A percentile compares a stretch with the other conserved stretches of the same genome.
These are phyloP conservation scores for Chlorocebus sabaeus DNA, from an alignment of 2,113 vertebrate genomes.

Conservation along the genomic window DNA sequence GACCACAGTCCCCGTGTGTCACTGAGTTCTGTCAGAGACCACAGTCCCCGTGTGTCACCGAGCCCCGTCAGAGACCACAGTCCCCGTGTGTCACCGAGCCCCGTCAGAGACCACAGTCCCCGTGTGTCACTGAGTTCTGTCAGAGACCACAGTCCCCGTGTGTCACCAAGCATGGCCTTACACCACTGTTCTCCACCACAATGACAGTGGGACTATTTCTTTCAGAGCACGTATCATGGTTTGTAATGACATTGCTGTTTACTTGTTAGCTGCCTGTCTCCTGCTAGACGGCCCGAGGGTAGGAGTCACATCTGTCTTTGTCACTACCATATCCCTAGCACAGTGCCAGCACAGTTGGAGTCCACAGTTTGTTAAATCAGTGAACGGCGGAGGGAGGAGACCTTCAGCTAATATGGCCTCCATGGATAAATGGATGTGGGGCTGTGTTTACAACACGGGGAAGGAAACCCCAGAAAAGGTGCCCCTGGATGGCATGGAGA, in stretches of 20 bases:
- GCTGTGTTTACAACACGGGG: neutral
- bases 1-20: too few species aligned
- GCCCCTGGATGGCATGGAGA: neutral
- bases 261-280: neutral
- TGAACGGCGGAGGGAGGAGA: rapidly evolving
- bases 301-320: neutral
- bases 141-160: rapidly evolving
- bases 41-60: too few species aligned
- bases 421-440: rapidly evolving
- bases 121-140: rapidly evolving
- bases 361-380: neutral
- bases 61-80: too few species aligned
- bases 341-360: rapidly evolving
- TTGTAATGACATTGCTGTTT: rapidly evolving
- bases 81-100: rapidly evolving
- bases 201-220: rapidly evolving
- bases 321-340: rapidly evolving
- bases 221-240: rapidly evolving
- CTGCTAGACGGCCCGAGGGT: rapidly evolving
- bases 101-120: too few species aligned
- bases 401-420: neutral
- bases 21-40: rapidly evolving
- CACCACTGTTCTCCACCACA: rapidly evolving
- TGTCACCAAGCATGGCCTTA: rapidly evolving
- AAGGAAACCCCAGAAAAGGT: neutral